A percentile compares a stretch with the other conserved stretches of the same genome.
Conservation (phyloP, 2,797 vertebrate species). For the Intellagama lesueurii region DNA sequence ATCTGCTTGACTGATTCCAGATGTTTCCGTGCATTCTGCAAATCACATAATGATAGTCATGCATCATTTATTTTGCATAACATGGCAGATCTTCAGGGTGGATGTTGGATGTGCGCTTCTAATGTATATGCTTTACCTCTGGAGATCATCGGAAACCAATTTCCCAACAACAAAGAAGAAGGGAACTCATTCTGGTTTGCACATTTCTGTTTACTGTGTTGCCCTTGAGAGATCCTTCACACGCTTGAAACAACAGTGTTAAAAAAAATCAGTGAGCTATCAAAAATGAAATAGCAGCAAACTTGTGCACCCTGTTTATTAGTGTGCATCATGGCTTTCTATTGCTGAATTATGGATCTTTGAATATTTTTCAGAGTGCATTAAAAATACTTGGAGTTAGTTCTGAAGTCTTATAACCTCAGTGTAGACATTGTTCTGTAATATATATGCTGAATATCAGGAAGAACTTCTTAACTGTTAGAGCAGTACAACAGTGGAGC, state of each 20-base stretch:
- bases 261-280: slow-evolving; percentile 53
- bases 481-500: no score
- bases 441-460: slow-evolving; percentile 30
- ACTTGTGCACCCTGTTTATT: slow-evolving; percentile 53
- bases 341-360: slow-evolving; percentile 51
- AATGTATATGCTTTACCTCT: slow-evolving; percentile 63
- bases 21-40: slow-evolving; percentile 58
- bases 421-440: slow-evolving; percentile 42
- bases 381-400: slow-evolving; percentile 24
- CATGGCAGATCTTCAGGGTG: background rate
- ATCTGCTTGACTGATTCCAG: slow-evolving; percentile 53
- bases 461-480: no score
- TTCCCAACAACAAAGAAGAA: slow-evolving; percentile 57
- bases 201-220: slow-evolving; percentile 57
- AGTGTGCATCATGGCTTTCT: slow-evolving; percentile 48
- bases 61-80: slow-evolving; percentile 55
- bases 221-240: slow-evolving; percentile 72
- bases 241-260: slow-evolving; percentile 38
- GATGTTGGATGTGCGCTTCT: slow-evolving; percentile 24
- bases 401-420: slow-evolving; percentile 35
- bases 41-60: slow-evolving; percentile 5
- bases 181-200: slow-evolving; percentile 15
- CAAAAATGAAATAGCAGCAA: slow-evolving; percentile 49
- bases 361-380: slow-evolving; percentile 59
- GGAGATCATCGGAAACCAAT: slow-evolving; percentile 60